These are phyloP conservation scores for Aldrovandia affinis DNA, from an alignment of 2,797 vertebrate species.

Conservation along the genomic window DNA sequence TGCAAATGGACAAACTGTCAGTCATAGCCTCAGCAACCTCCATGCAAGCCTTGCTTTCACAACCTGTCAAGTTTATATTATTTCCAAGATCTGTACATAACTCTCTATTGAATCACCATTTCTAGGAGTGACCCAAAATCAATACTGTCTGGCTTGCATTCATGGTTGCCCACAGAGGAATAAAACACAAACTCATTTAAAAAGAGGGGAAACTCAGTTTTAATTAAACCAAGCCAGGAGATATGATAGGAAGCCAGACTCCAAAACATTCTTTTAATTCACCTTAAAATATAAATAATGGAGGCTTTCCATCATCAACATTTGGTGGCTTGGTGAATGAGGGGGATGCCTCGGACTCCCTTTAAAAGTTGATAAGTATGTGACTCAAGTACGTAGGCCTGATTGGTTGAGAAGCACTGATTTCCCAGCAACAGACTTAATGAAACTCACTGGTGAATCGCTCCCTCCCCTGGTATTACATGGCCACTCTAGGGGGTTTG, in stretches of 20 bases:
- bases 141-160: constrained; percentile 52
- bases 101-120: constrained; percentile 35
- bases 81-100: constrained; percentile 16
- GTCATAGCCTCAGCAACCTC: not conserved
- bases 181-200: constrained; percentile 27
- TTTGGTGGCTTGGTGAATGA: constrained; percentile 56
- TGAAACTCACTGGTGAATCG: not conserved
- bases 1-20: not conserved
- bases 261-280: constrained; percentile 48
- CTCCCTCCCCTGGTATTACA: not conserved
- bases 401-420: not conserved
- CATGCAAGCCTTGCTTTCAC: constrained; percentile 26
- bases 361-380: constrained; percentile 50
- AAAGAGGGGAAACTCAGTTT: constrained; percentile 44
- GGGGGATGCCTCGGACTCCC: constrained; percentile 59
- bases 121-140: constrained; percentile 48
- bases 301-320: constrained; percentile 62
- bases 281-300: constrained; percentile 40
- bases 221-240: constrained; percentile 61
- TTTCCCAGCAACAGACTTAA: not conserved
- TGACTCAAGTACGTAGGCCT: not conserved
- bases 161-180: constrained; percentile 35
- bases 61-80: constrained; percentile 35
- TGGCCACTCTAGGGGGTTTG: not conserved
- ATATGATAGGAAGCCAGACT: constrained; percentile 53